Conservation (phyloP, 2,113 vertebrate species). For the Marmota monax region DNA sequence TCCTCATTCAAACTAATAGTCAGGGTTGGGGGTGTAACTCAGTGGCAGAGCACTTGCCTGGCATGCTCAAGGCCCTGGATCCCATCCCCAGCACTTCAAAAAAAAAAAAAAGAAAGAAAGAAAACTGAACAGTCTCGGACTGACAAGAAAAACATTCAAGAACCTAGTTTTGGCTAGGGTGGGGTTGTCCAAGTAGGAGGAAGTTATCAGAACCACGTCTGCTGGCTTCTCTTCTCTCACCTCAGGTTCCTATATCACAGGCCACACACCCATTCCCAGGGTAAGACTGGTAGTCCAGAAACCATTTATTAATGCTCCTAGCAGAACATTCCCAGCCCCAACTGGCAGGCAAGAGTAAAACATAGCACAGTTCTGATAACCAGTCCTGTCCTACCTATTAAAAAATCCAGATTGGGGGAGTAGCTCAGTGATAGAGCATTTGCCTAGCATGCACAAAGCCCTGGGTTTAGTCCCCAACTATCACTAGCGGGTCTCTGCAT, state of each 20-base stretch:
- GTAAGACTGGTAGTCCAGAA: background rate
- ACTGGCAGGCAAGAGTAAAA: background rate
- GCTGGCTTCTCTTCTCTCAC: constrained; percentile 17
- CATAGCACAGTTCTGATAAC: background rate
- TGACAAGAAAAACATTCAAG: background rate
- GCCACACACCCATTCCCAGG: background rate
- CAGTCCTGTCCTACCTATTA: background rate
- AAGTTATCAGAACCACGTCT: background rate
- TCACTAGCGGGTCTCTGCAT: background rate
- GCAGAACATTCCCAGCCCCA: background rate
- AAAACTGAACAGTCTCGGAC: background rate
- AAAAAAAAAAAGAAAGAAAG: background rate
- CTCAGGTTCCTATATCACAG: constrained; percentile 35
- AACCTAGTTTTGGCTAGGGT: background rate
- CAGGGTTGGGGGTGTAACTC: background rate
- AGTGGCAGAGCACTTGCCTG: background rate
- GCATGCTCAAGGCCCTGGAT: background rate
- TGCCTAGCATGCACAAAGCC: background rate
- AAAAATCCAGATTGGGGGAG: background rate
- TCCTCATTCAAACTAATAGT: background rate
- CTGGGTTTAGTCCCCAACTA: background rate
- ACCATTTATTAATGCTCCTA: background rate
- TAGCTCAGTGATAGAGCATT: background rate
- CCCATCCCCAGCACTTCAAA: background rate
- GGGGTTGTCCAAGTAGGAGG: background rate